A percentile compares a stretch with the other conserved stretches of the same genome.
These are phyloP conservation scores for Macaca fascicularis DNA, from an alignment of 2,113 vertebrate genomes.

Conservation along the genomic window T2T-MFA8v1.1 NC_088379.1:44131001-44131500, in stretches of 20 bases:
- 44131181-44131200: neutral
- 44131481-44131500: neutral
- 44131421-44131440: neutral
- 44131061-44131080: neutral
- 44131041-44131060: neutral
- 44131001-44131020: neutral
- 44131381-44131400: neutral
- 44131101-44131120: neutral
- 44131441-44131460: neutral
- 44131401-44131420: neutral
- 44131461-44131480: neutral
- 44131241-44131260: neutral
- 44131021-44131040: neutral
- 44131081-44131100: neutral
- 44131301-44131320: neutral
- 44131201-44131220: neutral
- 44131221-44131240: neutral
- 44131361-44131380: neutral
- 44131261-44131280: neutral
- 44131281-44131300: neutral
- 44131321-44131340: neutral
- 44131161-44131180: neutral
- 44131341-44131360: neutral
- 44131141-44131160: neutral
- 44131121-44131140: neutral